Conservation (phyloP, 2,888 invertebrate genomes). For the Synergus umbraculus region DNA sequence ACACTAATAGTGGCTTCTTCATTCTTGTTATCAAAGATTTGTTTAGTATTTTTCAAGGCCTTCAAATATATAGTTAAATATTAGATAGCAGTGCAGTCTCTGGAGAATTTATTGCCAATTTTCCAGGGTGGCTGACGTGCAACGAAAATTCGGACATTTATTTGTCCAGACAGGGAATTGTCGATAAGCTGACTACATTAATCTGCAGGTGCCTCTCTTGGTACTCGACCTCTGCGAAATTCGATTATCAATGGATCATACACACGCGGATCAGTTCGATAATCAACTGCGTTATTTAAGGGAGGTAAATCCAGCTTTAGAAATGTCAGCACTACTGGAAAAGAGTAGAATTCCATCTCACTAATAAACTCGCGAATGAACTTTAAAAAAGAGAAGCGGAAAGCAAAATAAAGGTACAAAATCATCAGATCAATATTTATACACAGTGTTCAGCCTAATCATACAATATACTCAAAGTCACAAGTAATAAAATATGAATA, state of each 20-base stretch:
- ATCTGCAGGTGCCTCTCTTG: constrained; percentile 52
- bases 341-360: constrained; percentile 8
- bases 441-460: too few species aligned
- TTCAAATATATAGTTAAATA: background rate
- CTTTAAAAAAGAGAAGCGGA: background rate
- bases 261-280: constrained; percentile 40
- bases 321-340: background rate
- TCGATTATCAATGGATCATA: constrained; percentile 47
- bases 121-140: constrained; percentile 47
- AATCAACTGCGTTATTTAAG: constrained; percentile 30
- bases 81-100: background rate
- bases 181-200: constrained; percentile 55
- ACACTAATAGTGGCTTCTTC: background rate
- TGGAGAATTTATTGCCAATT: constrained; percentile 52
- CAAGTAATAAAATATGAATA: background rate
- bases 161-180: constrained; percentile 52
- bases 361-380: constrained; percentile 1
- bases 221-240: constrained; percentile 40
- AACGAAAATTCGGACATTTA: constrained; percentile 53
- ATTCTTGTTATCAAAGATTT: background rate
- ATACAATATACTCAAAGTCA: too few species aligned
- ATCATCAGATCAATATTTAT: too few species aligned
- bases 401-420: background rate
- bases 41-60: background rate
- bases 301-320: background rate